Evolutionary conservation across 2,113 vertebrate species (phyloP), one percentile per base, ranked within the genome.

Genomic region (Crocuta crocuta): DNA sequence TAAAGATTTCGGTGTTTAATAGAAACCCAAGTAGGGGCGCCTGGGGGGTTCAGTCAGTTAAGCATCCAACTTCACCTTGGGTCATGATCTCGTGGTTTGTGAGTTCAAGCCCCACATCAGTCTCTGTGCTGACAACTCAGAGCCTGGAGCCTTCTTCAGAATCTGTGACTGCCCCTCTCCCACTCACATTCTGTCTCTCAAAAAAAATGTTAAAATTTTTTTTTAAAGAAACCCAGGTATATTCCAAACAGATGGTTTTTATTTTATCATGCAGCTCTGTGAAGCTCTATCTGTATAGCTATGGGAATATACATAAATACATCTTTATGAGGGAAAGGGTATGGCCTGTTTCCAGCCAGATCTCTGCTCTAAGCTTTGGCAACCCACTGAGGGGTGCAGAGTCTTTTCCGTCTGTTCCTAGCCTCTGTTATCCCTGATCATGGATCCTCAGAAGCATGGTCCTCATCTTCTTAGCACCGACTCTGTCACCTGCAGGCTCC

Each of bases 381-480:
- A 33, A 15, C 12, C 71, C 68, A n/a, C 1, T 1, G 17, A 17
- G 7, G 13, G 31, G 13, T 10, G 5, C 19, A 71, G 39, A 33
- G 21, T 28, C 6, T 43, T 73, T 53, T 7, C 48, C 1, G 0
- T 43, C 33, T 31, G 7, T 66, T 89, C 73, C 48, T 33, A 21
- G 12, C 33, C 50, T 79, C 16, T 10, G 17, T 28, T 28, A 15
- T 17, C 33, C 26, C 45, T 3, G 21, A 43, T 9, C 16, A 23
- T 12, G 1, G 1, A 4, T 2, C 33, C 4, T 78, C 19, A 66
- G 50, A 23, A 10, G 4, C 17, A 0, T 4, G 1, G 39, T 8
- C 8, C 16, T 39, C 21, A 70, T 24, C n/a, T 39, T 33, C 2
- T n/a, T 26, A 61, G 26, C 24, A n/a, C 17, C n/a, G 50, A 10